phyloP scores from a whole-genome alignment of 1,140 invertebrate genomes.

The Venturia canescens region DNA sequence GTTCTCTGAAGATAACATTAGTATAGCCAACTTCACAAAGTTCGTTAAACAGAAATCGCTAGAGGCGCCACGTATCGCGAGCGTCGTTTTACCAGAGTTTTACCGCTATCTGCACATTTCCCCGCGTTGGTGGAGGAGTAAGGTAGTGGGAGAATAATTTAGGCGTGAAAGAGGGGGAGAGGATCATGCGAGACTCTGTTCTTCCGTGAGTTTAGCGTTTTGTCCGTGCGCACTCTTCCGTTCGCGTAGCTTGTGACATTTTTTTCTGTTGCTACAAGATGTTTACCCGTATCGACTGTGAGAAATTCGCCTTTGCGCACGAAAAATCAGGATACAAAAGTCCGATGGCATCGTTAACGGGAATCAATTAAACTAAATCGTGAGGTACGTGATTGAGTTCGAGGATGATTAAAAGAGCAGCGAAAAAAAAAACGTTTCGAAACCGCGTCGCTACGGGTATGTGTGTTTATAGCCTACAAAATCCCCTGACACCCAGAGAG shows the following conservation, averaged over 20 bases:
- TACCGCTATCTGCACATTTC: not conserved
- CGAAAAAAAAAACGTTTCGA: conserved; percentile 36
- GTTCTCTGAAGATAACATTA: too few relatives aligned
- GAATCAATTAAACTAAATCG: conserved; percentile 61
- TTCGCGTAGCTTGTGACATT: conserved; percentile 73
- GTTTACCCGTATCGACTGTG: conserved; percentile 71
- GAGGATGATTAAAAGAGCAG: not conserved
- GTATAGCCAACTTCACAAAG: too few relatives aligned
- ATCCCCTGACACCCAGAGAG: conserved; percentile 62
- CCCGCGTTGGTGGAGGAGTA: too few relatives aligned
- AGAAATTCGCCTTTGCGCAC: conserved; percentile 64
- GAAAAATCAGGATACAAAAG: conserved; percentile 64
- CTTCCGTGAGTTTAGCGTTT: conserved; percentile 66
- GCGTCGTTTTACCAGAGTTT: too few relatives aligned
- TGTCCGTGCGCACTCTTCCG: conserved; percentile 69
- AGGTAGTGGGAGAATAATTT: too few relatives aligned
- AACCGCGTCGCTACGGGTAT: conserved; percentile 48
- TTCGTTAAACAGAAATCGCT: too few relatives aligned
- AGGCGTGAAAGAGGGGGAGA: not conserved
- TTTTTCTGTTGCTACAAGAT: conserved; percentile 74
- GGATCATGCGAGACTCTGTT: not conserved
- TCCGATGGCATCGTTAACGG: conserved; percentile 62
- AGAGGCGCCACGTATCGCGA: too few relatives aligned
- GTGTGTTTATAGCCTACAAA: conserved; percentile 75
- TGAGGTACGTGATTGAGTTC: conserved; percentile 61